A percentile compares a stretch with the other conserved stretches of the same genome.
Conservation (phyloP, 2,797 vertebrate species). For the Rallus crepitans region DNA sequence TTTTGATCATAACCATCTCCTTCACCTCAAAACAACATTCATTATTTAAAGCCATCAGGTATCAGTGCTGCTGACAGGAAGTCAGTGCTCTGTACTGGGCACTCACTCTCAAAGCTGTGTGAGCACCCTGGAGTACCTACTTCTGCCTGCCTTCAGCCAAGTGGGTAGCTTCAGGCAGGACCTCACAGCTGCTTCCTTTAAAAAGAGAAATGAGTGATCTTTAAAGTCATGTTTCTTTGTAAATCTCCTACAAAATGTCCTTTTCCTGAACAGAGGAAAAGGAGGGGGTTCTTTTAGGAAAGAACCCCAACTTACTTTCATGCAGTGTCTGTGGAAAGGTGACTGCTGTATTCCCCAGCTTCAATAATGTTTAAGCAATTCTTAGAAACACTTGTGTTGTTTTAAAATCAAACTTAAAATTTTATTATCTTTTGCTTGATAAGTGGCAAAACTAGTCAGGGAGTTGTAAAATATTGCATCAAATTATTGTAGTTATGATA, state of each 20-base stretch:
- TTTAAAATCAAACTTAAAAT: neutral
- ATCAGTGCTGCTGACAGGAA: neutral
- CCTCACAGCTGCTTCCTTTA: neutral
- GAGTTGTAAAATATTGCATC: neutral
- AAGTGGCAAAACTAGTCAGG: neutral
- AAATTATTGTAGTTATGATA: neutral
- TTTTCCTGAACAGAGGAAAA: neutral
- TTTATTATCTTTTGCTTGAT: neutral
- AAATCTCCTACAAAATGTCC: neutral
- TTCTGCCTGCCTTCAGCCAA: neutral
- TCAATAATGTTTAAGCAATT: neutral
- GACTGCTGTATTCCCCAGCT: neutral
- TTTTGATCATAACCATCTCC: neutral
- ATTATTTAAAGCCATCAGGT: neutral
- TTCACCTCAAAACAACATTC: neutral
- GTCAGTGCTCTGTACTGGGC: neutral
- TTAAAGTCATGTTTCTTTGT: neutral
- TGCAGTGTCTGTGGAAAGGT: neutral
- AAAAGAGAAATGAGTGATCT: neutral
- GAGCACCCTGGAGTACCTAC: neutral
- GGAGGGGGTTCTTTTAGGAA: neutral
- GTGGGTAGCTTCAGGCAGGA: neutral
- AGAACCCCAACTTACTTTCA: neutral
- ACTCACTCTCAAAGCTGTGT: accelerated
- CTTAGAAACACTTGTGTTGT: neutral